Evolutionary conservation across 2,113 vertebrate genomes (phyloP).

Genomic region (Gymnogyps californianus): DNA sequence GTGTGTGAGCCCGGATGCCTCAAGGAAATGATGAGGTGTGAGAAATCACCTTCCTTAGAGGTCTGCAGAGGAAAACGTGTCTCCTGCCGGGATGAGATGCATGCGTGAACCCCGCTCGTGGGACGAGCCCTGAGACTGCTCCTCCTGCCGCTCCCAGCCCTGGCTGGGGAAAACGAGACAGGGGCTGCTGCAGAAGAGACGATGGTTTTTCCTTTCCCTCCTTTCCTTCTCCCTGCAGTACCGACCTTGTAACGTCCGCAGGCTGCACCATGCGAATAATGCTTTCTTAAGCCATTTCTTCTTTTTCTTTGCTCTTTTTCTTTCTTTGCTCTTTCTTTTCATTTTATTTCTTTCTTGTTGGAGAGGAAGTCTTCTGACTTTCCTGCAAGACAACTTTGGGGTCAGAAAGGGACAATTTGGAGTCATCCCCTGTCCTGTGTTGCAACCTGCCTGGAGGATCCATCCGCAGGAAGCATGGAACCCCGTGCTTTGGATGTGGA

Average conservation of each 20-base stretch:
- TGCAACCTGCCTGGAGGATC: not conserved
- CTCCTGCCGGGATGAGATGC: not conserved
- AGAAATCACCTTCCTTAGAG: not conserved
- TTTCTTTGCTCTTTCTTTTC: not conserved
- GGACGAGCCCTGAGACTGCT: not conserved
- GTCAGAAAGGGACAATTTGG: not conserved
- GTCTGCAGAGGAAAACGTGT: not conserved
- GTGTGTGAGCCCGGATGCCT: accelerated
- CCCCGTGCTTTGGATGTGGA: not conserved
- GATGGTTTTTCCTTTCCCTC: not conserved
- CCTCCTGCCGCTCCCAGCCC: not conserved
- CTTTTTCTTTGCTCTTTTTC: not conserved
- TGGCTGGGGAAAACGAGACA: not conserved
- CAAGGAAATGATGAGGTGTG: not conserved
- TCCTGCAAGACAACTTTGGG: not conserved
- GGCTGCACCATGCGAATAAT: not conserved
- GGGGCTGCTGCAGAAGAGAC: not conserved
- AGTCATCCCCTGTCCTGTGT: not conserved
- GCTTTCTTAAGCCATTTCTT: not conserved
- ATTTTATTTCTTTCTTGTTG: not conserved
- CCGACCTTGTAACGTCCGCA: not conserved
- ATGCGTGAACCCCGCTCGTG: accelerated
- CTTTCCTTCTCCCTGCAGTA: not conserved
- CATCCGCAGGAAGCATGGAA: accelerated
- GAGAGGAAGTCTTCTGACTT: not conserved